A percentile compares a stretch with the other conserved stretches of the same genome.
Evolutionary conservation across 2,797 vertebrate species (phyloP).

Genomic region (Distichodus sexfasciatus): DNA sequence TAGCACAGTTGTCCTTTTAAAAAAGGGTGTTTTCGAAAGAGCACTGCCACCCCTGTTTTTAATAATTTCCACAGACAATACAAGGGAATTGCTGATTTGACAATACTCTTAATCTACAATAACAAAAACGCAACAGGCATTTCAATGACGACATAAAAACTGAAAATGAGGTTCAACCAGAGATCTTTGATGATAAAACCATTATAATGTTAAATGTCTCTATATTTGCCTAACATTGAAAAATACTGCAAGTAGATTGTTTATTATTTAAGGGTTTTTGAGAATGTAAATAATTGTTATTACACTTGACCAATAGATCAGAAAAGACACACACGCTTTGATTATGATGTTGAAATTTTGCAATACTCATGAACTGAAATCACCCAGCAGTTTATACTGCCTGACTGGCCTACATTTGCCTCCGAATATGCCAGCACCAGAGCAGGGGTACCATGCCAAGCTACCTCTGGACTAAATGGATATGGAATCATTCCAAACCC

Average conservation of each 20-base stretch:
- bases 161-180: too few species aligned
- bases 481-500: conserved; percentile 9
- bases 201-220: too few species aligned
- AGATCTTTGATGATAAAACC: too few species aligned
- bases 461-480: conserved; percentile 6
- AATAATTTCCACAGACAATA: too few species aligned
- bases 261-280: neutral
- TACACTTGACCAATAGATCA: neutral
- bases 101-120: too few species aligned
- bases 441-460: neutral
- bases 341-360: neutral
- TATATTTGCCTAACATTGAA: too few species aligned
- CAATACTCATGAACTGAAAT: neutral
- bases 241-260: neutral
- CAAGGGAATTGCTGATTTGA: too few species aligned
- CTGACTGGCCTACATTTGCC: conserved; percentile 9
- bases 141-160: too few species aligned
- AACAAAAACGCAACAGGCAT: too few species aligned
- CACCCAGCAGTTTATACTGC: conserved; percentile 4
- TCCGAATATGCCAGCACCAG: neutral
- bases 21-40: neutral
- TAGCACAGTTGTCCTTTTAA: neutral
- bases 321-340: neutral
- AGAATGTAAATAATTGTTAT: neutral
- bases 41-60: neutral